Evolutionary conservation across 2,888 invertebrate genomes (phyloP), one percentile per base, ranked within the genome.

Genomic region (Phorcus lineatus): DNA sequence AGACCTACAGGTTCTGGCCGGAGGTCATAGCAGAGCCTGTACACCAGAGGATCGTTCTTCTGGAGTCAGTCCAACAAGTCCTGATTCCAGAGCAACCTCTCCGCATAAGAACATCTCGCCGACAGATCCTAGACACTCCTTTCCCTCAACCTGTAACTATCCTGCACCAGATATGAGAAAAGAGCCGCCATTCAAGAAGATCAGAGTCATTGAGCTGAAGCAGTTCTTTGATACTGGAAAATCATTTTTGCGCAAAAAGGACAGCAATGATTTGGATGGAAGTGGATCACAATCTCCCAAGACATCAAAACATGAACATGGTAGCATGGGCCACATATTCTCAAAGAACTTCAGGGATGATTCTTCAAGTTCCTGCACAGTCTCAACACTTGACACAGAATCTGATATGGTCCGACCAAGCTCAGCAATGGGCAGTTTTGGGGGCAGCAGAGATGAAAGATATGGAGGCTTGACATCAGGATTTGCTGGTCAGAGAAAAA

Each of bases 181-280:
- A 80, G 92, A 92, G 80, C 91, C 91, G 40, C 88, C 90, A 1
- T 91, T 90, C 84, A 93, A 93, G 84, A 91, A 91, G 83, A 97
- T 97, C 95, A 97, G 97, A 94, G 97, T 98, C 95, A 96, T 97
- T 0, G 98, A 98, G 91, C 93, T 98, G 54, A 96, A 96, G 92
- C 96, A 97, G 0, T 97, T 98, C 90, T 97, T 98, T 19, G 98
- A 98, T 93, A 97, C 97, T 16, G 82, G 85, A 55, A 85, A 83
- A 77, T 80, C 82, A 19, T 78, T 82, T 62, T 74, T 85, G 36
- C 80, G 81, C 52, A 85, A 85, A 77, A 84, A 79, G 74, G 85
- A 86, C 66, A 79, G 79, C 31, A 24, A 74, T 24, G 85, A 86
- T 24, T 75, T 77, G 16, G 86, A 85, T 67, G 82, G 81, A 16